These are phyloP conservation scores for Mimumesa dahlbomi DNA, from an alignment of 2,888 invertebrate species.

Conservation along the genomic window DNA sequence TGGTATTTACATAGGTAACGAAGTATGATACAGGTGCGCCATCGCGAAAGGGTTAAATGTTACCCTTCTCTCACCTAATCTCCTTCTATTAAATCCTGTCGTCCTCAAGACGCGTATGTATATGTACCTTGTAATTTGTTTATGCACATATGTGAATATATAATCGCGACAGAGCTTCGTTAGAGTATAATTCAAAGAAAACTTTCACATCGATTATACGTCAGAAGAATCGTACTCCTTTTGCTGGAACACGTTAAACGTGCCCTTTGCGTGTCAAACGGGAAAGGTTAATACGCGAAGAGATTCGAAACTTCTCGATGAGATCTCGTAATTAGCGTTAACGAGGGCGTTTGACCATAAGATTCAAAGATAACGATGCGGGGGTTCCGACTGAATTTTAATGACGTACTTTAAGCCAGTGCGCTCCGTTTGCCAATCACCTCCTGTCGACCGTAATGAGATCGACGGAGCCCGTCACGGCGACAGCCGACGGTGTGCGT, in stretches of 20 bases:
- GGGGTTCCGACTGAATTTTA: constrained; percentile 52
- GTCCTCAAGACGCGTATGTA: no score
- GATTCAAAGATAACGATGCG: constrained; percentile 24
- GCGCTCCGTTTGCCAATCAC: constrained; percentile 39
- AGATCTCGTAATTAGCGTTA: constrained; percentile 49
- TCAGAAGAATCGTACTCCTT: background rate
- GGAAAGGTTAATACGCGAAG: constrained; percentile 22
- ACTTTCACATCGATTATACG: background rate
- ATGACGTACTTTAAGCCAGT: constrained; percentile 49
- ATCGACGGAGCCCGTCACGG: constrained; percentile 18
- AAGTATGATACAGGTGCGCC: no score
- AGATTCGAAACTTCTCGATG: constrained; percentile 5
- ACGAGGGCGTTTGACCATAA: constrained; percentile 52
- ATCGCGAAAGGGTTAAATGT: no score
- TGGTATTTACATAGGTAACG: no score
- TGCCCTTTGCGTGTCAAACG: constrained; percentile 9
- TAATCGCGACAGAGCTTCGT: background rate
- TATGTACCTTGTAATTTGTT: no score
- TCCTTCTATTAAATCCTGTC: no score
- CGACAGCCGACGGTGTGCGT: background rate
- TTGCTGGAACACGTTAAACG: background rate
- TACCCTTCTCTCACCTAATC: no score
- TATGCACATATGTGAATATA: no score
- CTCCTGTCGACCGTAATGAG: constrained; percentile 38
- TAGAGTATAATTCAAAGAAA: background rate